Percentiles rank a stretch among this genome's conserved stretches.
phyloP scores from a whole-genome alignment of 2,113 vertebrate species.

The Nicator chloris region DNA sequence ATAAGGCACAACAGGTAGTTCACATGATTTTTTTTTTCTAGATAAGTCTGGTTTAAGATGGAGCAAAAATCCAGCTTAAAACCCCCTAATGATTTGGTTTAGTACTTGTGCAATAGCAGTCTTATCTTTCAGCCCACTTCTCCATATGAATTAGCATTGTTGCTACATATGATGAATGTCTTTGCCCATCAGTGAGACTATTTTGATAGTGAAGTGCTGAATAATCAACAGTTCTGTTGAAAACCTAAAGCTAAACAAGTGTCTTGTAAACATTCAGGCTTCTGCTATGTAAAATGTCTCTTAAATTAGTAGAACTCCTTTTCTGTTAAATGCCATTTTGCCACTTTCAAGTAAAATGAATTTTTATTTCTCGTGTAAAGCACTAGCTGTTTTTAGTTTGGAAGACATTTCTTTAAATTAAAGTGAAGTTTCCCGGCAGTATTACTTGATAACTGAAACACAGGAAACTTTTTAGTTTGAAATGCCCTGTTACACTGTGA shows the following conservation, averaged over 20 bases:
- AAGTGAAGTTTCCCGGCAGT: background rate
- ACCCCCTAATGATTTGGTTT: background rate
- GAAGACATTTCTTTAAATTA: background rate
- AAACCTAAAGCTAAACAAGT: background rate
- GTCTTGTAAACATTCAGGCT: background rate
- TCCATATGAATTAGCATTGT: background rate
- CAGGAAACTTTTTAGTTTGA: background rate
- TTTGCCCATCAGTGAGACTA: background rate
- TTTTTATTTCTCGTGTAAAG: background rate
- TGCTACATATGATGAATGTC: background rate
- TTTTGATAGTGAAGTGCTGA: background rate
- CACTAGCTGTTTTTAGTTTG: background rate
- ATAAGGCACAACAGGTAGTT: background rate
- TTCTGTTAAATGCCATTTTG: background rate
- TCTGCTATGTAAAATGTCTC: background rate
- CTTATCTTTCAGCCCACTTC: background rate
- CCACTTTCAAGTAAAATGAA: background rate
- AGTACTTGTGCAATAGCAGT: background rate
- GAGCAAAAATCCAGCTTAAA: background rate
- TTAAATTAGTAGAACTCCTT: background rate
- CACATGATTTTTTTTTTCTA: background rate
- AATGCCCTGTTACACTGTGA: background rate
- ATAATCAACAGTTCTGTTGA: background rate
- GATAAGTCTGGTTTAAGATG: background rate
- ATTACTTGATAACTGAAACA: background rate